phyloP scores from a whole-genome alignment of 2,113 vertebrate species.

The Bostrychus sinensis region DNA sequence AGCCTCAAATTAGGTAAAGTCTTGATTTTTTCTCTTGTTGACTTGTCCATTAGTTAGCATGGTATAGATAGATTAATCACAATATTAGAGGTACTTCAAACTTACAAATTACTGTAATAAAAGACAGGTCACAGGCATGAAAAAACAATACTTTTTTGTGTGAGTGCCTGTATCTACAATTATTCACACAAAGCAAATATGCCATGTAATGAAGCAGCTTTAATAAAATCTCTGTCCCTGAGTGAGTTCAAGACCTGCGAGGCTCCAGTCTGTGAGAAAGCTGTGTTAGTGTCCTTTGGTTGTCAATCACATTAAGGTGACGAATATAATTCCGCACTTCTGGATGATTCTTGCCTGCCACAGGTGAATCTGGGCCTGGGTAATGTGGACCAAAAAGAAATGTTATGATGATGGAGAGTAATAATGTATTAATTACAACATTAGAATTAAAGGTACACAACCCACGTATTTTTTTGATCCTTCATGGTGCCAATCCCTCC shows the following conservation, averaged over 20 bases:
- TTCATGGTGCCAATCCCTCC: too few species aligned
- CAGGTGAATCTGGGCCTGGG: conserved; percentile 89
- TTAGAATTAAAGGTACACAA: too few species aligned
- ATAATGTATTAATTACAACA: too few species aligned
- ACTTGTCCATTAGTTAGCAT: too few species aligned
- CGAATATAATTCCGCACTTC: conserved; percentile 92
- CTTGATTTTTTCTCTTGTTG: too few species aligned
- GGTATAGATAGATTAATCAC: too few species aligned
- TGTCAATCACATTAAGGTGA: conserved; percentile 96
- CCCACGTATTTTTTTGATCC: too few species aligned
- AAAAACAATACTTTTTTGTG: conserved; percentile 47
- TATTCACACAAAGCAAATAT: conserved; percentile 36
- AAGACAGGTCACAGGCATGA: conserved; percentile 23
- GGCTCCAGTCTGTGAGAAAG: conserved; percentile 95
- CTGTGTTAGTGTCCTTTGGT: conserved; percentile 96
- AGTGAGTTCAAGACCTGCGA: conserved; percentile 85
- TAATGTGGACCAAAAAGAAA: conserved; percentile 1
- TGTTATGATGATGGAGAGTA: neutral
- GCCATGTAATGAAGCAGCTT: conserved; percentile 70
- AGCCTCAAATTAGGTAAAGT: too few species aligned
- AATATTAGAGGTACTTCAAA: conserved; percentile 52
- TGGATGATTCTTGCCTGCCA: conserved; percentile 92
- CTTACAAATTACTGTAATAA: conserved; percentile 46
- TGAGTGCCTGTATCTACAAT: conserved; percentile 44
- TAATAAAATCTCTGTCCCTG: conserved; percentile 52